A percentile compares a stretch with the other conserved stretches of the same genome.
phyloP scores from a whole-genome alignment of 2,888 invertebrate species.

The Thymelicus lineola region DNA sequence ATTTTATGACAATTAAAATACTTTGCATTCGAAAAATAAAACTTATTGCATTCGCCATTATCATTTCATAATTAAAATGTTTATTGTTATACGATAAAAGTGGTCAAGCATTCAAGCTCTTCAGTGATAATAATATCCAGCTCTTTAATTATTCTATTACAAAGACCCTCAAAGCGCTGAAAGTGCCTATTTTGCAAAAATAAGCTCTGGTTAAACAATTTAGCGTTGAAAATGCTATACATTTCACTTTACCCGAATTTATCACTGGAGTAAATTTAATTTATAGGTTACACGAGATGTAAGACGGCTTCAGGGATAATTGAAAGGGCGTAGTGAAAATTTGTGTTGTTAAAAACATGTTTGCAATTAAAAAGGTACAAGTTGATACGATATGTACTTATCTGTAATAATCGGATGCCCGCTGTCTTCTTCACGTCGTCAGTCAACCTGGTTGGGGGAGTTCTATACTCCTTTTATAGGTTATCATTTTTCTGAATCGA shows the following conservation, averaged over 20 bases:
- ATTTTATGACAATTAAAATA: no score
- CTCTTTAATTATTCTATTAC: constrained; percentile 23
- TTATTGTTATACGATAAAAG: constrained; percentile 19
- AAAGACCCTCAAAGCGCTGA: constrained; percentile 12
- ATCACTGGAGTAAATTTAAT: constrained; percentile 28
- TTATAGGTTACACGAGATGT: constrained; percentile 30
- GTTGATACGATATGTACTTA: no score
- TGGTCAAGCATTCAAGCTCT: constrained; percentile 23
- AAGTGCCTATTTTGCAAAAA: constrained; percentile 16
- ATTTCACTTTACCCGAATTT: constrained; percentile 20
- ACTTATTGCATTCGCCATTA: neutral
- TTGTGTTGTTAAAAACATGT: constrained; percentile 9
- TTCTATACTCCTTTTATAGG: no score
- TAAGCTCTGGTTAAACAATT: constrained; percentile 9
- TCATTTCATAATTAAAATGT: constrained; percentile 21
- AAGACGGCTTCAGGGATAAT: constrained; percentile 9
- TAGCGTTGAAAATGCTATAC: constrained; percentile 11
- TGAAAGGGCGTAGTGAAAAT: constrained; percentile 18
- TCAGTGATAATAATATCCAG: constrained; percentile 27
- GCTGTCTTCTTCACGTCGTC: no score
- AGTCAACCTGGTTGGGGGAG: no score
- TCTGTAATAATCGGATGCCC: no score
- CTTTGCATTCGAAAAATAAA: no score
- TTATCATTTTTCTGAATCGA: no score
- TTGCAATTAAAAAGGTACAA: no score